Base-by-base conservation (phyloP, 1,140 invertebrate species). In the Meloidogyne exigua region DNA sequence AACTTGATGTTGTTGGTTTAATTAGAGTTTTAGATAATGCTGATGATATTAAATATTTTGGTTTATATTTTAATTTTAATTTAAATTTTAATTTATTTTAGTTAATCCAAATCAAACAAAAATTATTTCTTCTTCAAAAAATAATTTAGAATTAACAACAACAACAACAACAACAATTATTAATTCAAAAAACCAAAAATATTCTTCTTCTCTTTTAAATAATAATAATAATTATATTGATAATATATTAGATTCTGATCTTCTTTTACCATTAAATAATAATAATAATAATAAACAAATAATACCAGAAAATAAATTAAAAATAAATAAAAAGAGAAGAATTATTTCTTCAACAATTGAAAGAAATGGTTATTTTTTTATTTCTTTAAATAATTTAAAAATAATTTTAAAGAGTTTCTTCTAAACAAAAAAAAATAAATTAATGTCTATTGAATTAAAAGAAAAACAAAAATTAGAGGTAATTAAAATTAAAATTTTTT, bases 1-100 rank as follows among this genome's bases (percentile, higher is more conserved):
- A 83, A 72, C 23, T 83, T 74, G 82, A 84, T 65, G 84, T 86
- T 32, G 80, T 88, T 44, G 86, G 86, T 9, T 77, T 88, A 42
- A 78, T 86, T 39, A 72, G 86, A 12, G 84, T 86, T 13, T 66
- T 86, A 21, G 84, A 86, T 62, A 82, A 78, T 70, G 76, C 80
- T 23, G 85, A 87, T 68, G 84, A 86, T 57, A 64, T 78, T 26
- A 25, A 78, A 66, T 78, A 81, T 71, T 83, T 76, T 57, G 82
- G 82, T 83, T 63, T 67, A 25, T 42, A 26, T 21, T 39, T n/a
- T n/a, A n/a, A n/a, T n/a, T n/a, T n/a, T 71, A 79, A 25, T 44
- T 49, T 13, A 36, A 62, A 44, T 21, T 49, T 28, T 49, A n/a
- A 44, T 42, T 44, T n/a, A 12, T 25, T 44, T 42, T 49, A 72